phyloP scores from a whole-genome alignment of 2,113 vertebrate genomes.

The Ailurus styani region DNA sequence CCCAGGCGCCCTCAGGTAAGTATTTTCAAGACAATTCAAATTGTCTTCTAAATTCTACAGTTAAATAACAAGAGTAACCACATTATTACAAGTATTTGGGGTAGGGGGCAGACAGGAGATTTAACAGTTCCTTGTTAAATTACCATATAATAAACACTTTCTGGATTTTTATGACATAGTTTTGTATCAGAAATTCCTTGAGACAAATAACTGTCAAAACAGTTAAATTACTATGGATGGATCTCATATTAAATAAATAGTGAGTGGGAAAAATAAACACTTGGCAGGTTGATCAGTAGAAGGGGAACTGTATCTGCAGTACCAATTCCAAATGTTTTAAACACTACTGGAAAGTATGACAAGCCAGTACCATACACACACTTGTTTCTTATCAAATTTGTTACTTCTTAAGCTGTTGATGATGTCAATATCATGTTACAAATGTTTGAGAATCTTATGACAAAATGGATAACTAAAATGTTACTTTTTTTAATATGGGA shows the following conservation, averaged over 20 bases:
- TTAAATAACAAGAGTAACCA: not conserved
- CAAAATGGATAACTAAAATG: not conserved
- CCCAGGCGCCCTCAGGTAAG: too few species aligned
- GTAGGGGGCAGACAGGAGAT: rapidly evolving
- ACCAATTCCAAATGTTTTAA: not conserved
- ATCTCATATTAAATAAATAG: not conserved
- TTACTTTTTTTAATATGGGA: not conserved
- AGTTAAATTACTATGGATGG: not conserved
- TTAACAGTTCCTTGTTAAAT: not conserved
- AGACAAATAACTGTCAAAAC: not conserved
- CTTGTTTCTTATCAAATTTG: not conserved
- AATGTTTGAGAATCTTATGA: not conserved
- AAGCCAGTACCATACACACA: not conserved
- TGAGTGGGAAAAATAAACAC: not conserved
- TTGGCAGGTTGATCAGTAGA: not conserved
- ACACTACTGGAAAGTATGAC: not conserved
- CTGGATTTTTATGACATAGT: not conserved
- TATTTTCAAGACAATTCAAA: not conserved
- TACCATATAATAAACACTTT: not conserved
- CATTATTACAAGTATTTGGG: not conserved
- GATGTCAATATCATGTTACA: not conserved
- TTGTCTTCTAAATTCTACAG: not conserved
- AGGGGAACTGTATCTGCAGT: not conserved
- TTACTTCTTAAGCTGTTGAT: not conserved
- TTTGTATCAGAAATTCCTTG: not conserved